Evolutionary conservation across 2,888 invertebrate genomes (phyloP).

Genomic region (Caenorhabditis virilis): DNA sequence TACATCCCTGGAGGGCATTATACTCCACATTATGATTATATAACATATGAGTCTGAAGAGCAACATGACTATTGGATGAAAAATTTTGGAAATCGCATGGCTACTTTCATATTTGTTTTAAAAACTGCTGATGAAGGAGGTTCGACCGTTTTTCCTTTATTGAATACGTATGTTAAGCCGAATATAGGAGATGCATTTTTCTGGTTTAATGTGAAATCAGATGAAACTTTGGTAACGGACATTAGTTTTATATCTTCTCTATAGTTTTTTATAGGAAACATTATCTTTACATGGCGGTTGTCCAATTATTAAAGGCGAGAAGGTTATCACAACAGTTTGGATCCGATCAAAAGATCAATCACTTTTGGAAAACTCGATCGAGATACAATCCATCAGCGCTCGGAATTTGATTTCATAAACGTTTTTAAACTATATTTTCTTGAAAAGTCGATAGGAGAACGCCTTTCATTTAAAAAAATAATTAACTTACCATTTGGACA

Average conservation of each 20-base stretch:
- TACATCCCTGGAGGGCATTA: slow-evolving; percentile 57
- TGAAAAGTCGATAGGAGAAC: too few relatives aligned
- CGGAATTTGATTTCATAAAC: not conserved
- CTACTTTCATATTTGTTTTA: slow-evolving; percentile 48
- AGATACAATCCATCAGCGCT: not conserved
- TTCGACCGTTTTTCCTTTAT: slow-evolving; percentile 55
- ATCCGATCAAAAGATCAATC: slow-evolving; percentile 19
- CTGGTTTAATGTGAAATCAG: slow-evolving; percentile 56
- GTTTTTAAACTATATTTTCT: not conserved
- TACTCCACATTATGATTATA: slow-evolving; percentile 50
- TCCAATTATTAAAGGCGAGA: slow-evolving; percentile 53
- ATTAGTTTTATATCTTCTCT: not conserved
- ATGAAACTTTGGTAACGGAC: slow-evolving; percentile 1
- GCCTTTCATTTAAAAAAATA: too few relatives aligned
- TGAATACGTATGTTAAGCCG: slow-evolving; percentile 40
- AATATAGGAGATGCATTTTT: slow-evolving; percentile 56
- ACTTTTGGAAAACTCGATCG: not conserved
- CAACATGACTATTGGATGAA: slow-evolving; percentile 32
- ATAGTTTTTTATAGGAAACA: slow-evolving; percentile 11
- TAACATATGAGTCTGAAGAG: slow-evolving; percentile 16
- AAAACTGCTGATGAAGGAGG: slow-evolving; percentile 43
- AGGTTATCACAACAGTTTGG: slow-evolving; percentile 41
- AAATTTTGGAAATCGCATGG: slow-evolving; percentile 52
- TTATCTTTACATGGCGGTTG: slow-evolving; percentile 56
- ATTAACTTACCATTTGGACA: slow-evolving; percentile 61